These are phyloP conservation scores for Prenolepis imparis DNA, from an alignment of 2,888 invertebrate species.

Conservation along the genomic window DNA sequence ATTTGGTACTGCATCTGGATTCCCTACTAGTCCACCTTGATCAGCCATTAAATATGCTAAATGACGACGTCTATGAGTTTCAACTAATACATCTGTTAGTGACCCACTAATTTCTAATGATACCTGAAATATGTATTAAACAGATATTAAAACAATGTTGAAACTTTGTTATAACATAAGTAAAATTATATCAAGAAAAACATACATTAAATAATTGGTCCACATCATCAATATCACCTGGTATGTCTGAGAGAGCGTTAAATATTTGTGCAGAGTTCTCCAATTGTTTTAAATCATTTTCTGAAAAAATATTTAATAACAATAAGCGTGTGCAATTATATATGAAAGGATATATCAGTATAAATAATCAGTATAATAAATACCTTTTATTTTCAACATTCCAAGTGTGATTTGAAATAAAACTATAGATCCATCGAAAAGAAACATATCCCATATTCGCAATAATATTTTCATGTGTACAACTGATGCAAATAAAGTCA, in stretches of 20 bases:
- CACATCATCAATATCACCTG: constrained; percentile 97
- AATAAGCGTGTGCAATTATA: not conserved
- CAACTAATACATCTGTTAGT: constrained; percentile 93
- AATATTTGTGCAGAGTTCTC: constrained; percentile 99
- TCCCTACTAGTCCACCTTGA: constrained; percentile 96
- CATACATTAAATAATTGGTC: constrained; percentile 93
- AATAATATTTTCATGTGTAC: constrained; percentile 97
- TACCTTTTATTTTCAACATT: constrained; percentile 94
- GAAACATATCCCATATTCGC: constrained; percentile 98
- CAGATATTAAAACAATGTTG: not conserved
- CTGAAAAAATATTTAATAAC: constrained; percentile 84
- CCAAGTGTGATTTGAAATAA: constrained; percentile 97
- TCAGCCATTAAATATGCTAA: constrained; percentile 98
- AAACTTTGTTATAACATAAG: not conserved
- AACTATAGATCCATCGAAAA: constrained; percentile 97
- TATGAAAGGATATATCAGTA: not conserved
- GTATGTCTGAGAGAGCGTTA: constrained; percentile 98
- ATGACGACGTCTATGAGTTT: constrained; percentile 96
- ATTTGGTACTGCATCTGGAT: constrained; percentile 95
- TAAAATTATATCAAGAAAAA: constrained; percentile 29
- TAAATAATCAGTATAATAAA: constrained; percentile 13
- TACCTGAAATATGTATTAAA: constrained; percentile 85
- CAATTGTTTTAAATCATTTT: constrained; percentile 92
- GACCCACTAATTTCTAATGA: constrained; percentile 93
- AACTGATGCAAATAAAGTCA: constrained; percentile 98